These are phyloP conservation scores for Phrynocephalus vlangalii DNA, from an alignment of 2,797 vertebrate genomes.

Conservation along the genomic window DNA sequence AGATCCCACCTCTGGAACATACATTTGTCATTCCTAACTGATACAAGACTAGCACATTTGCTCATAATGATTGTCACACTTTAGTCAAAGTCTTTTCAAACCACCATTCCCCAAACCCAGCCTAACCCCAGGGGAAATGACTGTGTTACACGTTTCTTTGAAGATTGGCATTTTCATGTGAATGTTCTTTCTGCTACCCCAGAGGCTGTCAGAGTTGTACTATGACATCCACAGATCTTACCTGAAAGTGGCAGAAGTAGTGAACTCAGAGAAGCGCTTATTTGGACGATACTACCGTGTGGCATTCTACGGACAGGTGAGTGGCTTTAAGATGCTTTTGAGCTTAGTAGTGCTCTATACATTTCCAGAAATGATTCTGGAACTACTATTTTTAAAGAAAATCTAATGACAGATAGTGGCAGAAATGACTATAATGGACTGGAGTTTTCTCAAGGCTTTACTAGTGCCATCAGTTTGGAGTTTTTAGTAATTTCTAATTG, in stretches of 20 bases:
- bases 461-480: background rate
- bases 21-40: background rate
- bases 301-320: constrained; percentile 97
- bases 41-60: background rate
- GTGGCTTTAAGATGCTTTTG: constrained; percentile 8
- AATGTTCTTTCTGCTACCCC: background rate
- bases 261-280: constrained; percentile 94
- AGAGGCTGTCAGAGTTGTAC: constrained; percentile 94
- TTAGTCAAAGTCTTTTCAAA: background rate
- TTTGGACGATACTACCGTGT: constrained; percentile 97
- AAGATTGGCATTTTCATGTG: background rate
- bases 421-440: background rate
- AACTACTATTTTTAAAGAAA: background rate
- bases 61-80: background rate
- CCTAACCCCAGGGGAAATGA: background rate
- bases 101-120: background rate
- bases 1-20: background rate
- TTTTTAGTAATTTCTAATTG: constrained; percentile 24
- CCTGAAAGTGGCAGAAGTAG: constrained; percentile 96
- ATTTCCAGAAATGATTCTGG: constrained; percentile 15
- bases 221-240: constrained; percentile 98
- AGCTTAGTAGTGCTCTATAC: background rate
- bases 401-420: background rate
- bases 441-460: background rate
- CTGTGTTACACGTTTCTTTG: background rate